phyloP scores from a whole-genome alignment of 2,797 vertebrate genomes.

The Knipowitschia caucasica region DNA sequence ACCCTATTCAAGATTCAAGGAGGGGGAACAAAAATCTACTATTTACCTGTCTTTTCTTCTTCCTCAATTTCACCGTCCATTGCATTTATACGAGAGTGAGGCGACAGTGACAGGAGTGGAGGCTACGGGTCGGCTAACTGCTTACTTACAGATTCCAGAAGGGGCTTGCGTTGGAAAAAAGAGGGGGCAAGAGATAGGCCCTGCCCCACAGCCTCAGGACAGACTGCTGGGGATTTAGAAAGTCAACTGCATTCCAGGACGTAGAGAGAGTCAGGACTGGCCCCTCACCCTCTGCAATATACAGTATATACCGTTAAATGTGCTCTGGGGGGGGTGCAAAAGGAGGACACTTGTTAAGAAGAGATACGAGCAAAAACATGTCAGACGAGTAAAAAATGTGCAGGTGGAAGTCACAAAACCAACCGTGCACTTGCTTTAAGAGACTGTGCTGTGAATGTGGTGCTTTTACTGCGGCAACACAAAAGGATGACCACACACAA shows the following conservation, averaged over 20 bases:
- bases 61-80: conserved; percentile 62
- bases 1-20: conserved; percentile 31
- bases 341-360: conserved; percentile 2
- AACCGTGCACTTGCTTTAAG: conserved; percentile 29
- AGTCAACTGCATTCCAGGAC: conserved; percentile 74
- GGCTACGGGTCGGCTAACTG: conserved; percentile 33
- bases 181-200: conserved; percentile 68
- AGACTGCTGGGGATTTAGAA: conserved; percentile 73
- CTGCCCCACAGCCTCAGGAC: conserved; percentile 68
- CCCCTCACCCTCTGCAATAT: conserved; percentile 47
- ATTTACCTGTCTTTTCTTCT: conserved; percentile 67
- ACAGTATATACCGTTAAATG: conserved; percentile 1
- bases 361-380: conserved; percentile 21
- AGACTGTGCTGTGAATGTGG: not conserved
- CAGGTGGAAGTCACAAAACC: conserved; percentile 51
- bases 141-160: conserved; percentile 70
- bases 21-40: conserved; percentile 48
- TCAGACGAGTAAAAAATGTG: conserved; percentile 29
- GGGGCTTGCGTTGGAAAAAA: conserved; percentile 57
- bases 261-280: conserved; percentile 45
- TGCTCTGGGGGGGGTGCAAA: conserved; percentile 10
- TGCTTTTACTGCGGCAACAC: not conserved
- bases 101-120: conserved; percentile 16
- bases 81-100: conserved; percentile 19
- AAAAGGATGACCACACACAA: not conserved